phyloP scores from a whole-genome alignment of 2,113 vertebrate genomes.

The Protobothrops flavoviridis region DNA sequence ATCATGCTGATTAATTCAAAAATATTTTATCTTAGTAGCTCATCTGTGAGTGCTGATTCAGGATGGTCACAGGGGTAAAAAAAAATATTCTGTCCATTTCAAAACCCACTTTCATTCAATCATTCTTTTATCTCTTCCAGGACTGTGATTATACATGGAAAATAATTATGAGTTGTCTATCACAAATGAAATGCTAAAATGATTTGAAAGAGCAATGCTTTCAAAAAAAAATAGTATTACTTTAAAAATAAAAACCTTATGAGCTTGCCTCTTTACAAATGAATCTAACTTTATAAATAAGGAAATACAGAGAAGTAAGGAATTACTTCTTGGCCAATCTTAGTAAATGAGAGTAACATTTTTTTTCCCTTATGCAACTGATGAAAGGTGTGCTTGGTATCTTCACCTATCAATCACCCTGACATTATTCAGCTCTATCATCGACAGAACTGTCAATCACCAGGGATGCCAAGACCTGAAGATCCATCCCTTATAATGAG shows the following conservation, averaged over 20 bases:
- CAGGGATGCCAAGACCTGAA: slow-evolving; percentile 18
- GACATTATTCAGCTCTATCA: slow-evolving; percentile 33
- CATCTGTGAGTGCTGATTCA: no score
- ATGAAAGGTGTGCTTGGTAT: slow-evolving; percentile 34
- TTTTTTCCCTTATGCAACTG: background rate
- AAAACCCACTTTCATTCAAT: background rate
- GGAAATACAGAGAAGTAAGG: background rate
- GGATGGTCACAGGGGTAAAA: background rate
- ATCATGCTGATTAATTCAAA: background rate
- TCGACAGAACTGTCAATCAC: slow-evolving; percentile 44
- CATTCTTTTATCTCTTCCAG: background rate
- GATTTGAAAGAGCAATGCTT: slow-evolving; percentile 2
- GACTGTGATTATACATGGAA: background rate
- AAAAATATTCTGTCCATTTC: background rate
- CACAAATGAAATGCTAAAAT: background rate
- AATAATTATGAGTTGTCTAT: background rate
- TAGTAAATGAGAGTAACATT: background rate
- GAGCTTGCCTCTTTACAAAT: slow-evolving; percentile 11
- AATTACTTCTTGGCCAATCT: slow-evolving; percentile 26
- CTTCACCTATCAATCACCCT: slow-evolving; percentile 40
- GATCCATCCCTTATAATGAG: slow-evolving; percentile 13
- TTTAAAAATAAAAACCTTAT: background rate
- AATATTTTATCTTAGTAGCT: background rate
- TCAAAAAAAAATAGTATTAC: background rate
- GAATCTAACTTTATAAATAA: slow-evolving; percentile 13